A percentile compares a stretch with the other conserved stretches of the same genome.
Conservation (phyloP, 2,888 invertebrate species). For the Rhingia rostrata region DNA sequence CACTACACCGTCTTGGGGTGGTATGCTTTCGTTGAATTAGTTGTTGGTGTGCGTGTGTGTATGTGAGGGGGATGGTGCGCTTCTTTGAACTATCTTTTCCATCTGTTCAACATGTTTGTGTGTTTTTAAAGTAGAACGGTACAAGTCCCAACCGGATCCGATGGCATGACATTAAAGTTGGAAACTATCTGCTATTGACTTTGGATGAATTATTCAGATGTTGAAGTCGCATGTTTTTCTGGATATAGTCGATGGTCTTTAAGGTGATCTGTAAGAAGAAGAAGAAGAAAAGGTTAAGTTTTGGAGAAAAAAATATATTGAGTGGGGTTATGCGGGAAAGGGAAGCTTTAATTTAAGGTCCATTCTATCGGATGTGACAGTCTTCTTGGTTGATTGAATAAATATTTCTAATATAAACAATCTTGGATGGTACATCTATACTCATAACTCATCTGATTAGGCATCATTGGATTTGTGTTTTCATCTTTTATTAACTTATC, state of each 20-base stretch:
- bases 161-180: slow-evolving; percentile 24
- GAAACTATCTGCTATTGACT: slow-evolving; percentile 51
- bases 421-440: not conserved
- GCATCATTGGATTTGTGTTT: slow-evolving; percentile 13
- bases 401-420: not conserved
- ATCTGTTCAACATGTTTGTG: slow-evolving; percentile 31
- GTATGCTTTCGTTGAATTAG: slow-evolving; percentile 9
- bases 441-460: not conserved
- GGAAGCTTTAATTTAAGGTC: too few relatives aligned
- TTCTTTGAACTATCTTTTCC: slow-evolving; percentile 49
- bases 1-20: slow-evolving; percentile 4
- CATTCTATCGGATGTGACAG: too few relatives aligned
- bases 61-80: not conserved
- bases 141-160: slow-evolving; percentile 9
- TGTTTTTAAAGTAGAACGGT: not conserved
- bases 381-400: not conserved
- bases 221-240: slow-evolving; percentile 27
- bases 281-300: not conserved
- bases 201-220: slow-evolving; percentile 25
- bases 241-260: not conserved
- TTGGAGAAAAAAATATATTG: not conserved
- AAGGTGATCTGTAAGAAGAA: slow-evolving; percentile 32
- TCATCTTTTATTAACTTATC: slow-evolving; percentile 12
- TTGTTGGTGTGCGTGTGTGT: not conserved
- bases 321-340: not conserved